Conservation (phyloP, 2,113 vertebrate species). For the Pardalotus punctatus region DNA sequence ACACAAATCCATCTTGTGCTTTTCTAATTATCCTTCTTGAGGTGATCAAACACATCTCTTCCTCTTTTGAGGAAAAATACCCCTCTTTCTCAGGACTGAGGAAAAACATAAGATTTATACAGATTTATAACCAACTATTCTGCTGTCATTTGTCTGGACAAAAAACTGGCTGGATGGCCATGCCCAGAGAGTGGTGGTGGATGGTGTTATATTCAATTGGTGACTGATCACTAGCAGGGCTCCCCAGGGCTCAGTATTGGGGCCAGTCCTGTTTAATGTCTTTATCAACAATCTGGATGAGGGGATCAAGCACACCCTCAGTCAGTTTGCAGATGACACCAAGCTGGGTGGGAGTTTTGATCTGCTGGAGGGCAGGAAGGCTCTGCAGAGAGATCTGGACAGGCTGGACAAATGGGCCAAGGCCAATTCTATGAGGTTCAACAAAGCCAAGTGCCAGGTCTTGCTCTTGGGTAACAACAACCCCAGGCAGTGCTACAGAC, state of each 20-base stretch:
- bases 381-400: background rate
- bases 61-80: background rate
- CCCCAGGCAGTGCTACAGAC: background rate
- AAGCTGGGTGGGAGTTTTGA: background rate
- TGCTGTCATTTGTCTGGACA: background rate
- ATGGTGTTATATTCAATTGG: background rate
- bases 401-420: background rate
- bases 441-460: background rate
- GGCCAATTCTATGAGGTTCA: background rate
- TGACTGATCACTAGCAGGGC: accelerated
- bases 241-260: background rate
- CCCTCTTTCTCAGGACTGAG: background rate
- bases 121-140: background rate
- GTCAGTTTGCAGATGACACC: background rate
- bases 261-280: background rate
- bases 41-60: no score
- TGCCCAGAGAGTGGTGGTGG: background rate
- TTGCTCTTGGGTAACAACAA: background rate
- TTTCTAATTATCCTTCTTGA: background rate
- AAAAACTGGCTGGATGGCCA: background rate
- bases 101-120: background rate
- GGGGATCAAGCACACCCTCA: background rate
- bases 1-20: background rate
- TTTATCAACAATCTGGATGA: accelerated
- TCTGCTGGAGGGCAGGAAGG: background rate